Base-by-base conservation (phyloP, 2,888 invertebrate genomes). In the Drosophila macrospina region DNA sequence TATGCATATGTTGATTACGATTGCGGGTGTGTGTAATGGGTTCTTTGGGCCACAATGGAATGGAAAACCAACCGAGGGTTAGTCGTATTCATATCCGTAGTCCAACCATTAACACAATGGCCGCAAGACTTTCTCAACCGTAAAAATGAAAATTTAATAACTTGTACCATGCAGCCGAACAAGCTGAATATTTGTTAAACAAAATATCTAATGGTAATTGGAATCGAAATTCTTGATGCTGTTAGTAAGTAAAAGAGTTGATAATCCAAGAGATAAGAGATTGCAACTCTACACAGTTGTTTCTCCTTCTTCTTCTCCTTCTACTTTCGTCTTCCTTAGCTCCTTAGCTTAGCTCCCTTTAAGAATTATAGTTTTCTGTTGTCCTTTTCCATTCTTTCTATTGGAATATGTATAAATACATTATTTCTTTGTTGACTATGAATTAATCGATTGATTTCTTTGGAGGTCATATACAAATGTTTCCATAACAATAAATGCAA, bases 1-100 rank as follows among this genome's bases (percentile, higher is more conserved):
- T 88, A 88, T 88, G 88, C 83, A 83, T 83, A 83, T 89, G 88
- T 75, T 88, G 88, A 89, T 88, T 89, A 76, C 80, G 81, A 86
- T 83, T 83, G 57, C 44, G 74, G 78, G 55, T 61, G 68, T 59
- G 52, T 68, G 66, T 54, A 67, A 52, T 45, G 62, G 57, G 57
- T 59, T 44, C 55, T 55, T 15, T 5, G 20, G 36, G 47, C 55
- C 45, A 60, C 74, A 57, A 50, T 59, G 61, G 52, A 39, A 55
- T 28, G 32, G 39, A 55, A 30, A 15, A 28, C 37, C 50, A 26
- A 5, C 16, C 32, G 69, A 52, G 28, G 44, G 42, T 55, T 30
- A 48, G 41, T 48, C 45, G 30, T n/a, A 55, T 41, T 26, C 60
- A 60, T 59, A 70, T 75, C 36, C 62, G 62, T 52, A 75, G 52